A percentile compares a stretch with the other conserved stretches of the same genome.
Evolutionary conservation across 1,140 invertebrate species (phyloP).

Genomic region (Zaprionus africanus): DNA sequence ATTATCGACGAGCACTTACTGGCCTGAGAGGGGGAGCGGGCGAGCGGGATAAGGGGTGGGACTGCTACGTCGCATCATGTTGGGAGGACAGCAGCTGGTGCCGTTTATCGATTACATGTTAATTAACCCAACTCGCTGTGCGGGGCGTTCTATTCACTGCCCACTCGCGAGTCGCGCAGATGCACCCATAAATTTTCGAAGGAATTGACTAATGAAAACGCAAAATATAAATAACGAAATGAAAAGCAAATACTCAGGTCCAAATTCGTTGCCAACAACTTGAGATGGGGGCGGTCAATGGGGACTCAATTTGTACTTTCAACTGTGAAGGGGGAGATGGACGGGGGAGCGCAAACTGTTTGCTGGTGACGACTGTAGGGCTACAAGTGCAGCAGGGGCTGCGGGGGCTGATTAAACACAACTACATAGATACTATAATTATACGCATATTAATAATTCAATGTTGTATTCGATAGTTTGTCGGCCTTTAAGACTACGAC

Average conservation of each 20-base stretch:
- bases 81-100: constrained; percentile 52
- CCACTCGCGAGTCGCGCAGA: constrained; percentile 17
- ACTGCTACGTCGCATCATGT: constrained; percentile 29
- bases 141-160: constrained; percentile 40
- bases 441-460: constrained; percentile 49
- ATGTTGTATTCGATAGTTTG: constrained; percentile 38
- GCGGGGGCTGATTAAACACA: constrained; percentile 69
- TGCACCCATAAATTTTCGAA: constrained; percentile 58
- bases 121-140: constrained; percentile 74
- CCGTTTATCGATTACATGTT: constrained; percentile 68
- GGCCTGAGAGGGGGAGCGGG: background rate
- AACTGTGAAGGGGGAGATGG: constrained; percentile 49
- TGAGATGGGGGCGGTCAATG: constrained; percentile 40
- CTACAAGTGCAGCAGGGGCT: constrained; percentile 49
- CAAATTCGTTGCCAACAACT: constrained; percentile 70
- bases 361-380: constrained; percentile 34
- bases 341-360: constrained; percentile 38
- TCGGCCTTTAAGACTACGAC: constrained; percentile 63
- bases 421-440: constrained; percentile 59
- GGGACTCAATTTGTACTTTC: constrained; percentile 60
- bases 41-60: background rate
- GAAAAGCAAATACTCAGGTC: constrained; percentile 65
- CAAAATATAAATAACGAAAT: constrained; percentile 70
- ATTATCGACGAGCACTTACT: constrained; percentile 26
- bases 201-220: constrained; percentile 60